Evolutionary conservation across 2,888 invertebrate genomes (phyloP).

Genomic region (Chrysodeixis includens): DNA sequence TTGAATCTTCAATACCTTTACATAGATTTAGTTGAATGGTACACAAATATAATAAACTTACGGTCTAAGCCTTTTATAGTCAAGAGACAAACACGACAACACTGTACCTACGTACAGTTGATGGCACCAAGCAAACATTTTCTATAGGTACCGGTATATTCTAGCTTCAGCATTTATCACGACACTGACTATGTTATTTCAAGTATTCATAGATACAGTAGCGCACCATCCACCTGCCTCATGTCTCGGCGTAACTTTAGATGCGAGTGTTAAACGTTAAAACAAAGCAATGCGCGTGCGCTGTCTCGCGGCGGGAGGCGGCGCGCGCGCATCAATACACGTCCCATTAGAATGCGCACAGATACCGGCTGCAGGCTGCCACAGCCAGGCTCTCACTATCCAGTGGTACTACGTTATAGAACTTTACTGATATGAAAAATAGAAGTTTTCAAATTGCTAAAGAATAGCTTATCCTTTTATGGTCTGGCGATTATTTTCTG

Average conservation of each 20-base stretch:
- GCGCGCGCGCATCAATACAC: slow-evolving; percentile 36
- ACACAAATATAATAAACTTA: not conserved
- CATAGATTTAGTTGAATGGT: slow-evolving; percentile 7
- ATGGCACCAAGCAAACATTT: no score
- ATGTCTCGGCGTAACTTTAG: not conserved
- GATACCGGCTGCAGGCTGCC: slow-evolving; percentile 22
- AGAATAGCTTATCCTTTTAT: no score
- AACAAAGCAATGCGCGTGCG: slow-evolving; percentile 9
- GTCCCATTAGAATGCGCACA: slow-evolving; percentile 38
- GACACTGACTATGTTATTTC: no score
- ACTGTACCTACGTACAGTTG: not conserved
- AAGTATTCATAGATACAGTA: not conserved
- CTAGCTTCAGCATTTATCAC: no score
- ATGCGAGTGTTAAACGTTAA: not conserved
- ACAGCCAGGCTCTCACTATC: slow-evolving; percentile 1
- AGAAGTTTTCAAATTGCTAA: no score
- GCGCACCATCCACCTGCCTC: not conserved
- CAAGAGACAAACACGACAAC: not conserved
- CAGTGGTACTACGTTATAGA: not conserved
- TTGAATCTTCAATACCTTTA: slow-evolving; percentile 27
- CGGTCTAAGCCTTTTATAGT: not conserved
- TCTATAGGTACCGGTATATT: no score
- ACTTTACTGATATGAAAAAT: not conserved
- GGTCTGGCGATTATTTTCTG: no score
- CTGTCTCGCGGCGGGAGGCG: not conserved